Evolutionary conservation across 1,140 invertebrate species (phyloP), one percentile per base, ranked within the genome.

Genomic region (Procambarus clarkii): DNA sequence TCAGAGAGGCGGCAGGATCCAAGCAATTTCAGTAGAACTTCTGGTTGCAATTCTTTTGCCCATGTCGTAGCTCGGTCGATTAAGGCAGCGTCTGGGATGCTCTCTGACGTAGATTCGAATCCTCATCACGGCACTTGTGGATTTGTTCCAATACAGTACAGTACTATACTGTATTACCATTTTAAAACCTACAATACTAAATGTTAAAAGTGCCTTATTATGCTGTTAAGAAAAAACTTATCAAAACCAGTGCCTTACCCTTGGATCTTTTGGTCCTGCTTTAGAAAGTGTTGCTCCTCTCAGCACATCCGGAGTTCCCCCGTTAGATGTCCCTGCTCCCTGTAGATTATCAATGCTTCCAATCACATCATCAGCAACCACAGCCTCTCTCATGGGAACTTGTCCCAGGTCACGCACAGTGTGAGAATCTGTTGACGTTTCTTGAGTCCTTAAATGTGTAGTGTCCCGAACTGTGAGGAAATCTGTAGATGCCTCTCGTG

Each of bases 231-330:
- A 13, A 8, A 54, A 9, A 54, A 64, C 13, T 5, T 13, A 4
- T 64, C 60, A 64, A 24, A 3, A 74, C 5, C 13, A 83, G 46
- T 91, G 91, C 93, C 69, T 86, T 86, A 91, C 89, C 60, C 89
- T 85, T 9, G 89, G 89, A 69, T 91, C 89, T 79, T 85, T 91
- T 44, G 89, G 74, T 60, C 76, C 44, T 24, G n/a, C 24, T 69
- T 74, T 69, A 0, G 83, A 85, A 0, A 58, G 45, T 13, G 83
- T 34, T 48, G 83, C 83, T 48, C 89, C 89, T 46, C 82, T 83
- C 54, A 91, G 83, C 18, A 91, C 89, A 91, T 91, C 89, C 7
- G 89, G 89, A 24, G 89, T 91, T 78, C 74, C 13, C 21, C 54
- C 79, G 54, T 89, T 86, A 34, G 85, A 4, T 50, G 79, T 18